Evolutionary conservation across 2,113 vertebrate species (phyloP).

Genomic region (Podarcis cretensis): DNA sequence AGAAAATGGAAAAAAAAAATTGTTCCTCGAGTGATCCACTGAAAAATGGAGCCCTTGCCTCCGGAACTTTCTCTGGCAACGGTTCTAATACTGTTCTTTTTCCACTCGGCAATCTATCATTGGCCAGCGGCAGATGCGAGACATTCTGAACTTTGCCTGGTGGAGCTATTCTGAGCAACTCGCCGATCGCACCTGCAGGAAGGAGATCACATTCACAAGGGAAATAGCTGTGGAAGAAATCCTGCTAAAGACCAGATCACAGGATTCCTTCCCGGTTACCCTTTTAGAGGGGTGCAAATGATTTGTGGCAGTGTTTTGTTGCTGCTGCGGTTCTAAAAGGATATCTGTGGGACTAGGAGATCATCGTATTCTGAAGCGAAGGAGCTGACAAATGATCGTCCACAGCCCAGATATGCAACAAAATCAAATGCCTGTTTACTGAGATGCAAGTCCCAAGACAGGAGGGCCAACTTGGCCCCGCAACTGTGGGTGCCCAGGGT

Average conservation of each 20-base stretch:
- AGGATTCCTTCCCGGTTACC: background rate
- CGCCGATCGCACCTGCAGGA: background rate
- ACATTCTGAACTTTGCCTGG: constrained; percentile 18
- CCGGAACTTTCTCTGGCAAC: background rate
- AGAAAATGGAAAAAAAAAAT: no score
- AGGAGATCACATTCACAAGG: background rate
- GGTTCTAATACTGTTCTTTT: background rate
- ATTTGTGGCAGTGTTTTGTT: background rate
- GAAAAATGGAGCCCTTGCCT: background rate
- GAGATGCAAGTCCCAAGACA: no score
- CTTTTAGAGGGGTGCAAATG: background rate
- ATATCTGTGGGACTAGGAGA: no score
- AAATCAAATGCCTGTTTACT: no score
- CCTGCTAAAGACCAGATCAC: background rate
- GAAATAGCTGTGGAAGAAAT: background rate
- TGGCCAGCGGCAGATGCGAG: constrained; percentile 2
- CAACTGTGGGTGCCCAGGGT: no score
- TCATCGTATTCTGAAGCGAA: no score
- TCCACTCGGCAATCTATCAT: background rate
- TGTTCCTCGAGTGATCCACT: no score
- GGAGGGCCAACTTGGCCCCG: no score
- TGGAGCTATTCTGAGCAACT: constrained; percentile 12
- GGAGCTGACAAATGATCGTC: no score
- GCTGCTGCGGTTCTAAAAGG: no score
- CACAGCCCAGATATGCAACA: no score